Evolutionary conservation across 2,888 invertebrate species (phyloP).

Genomic region (Leucozona laternaria): DNA sequence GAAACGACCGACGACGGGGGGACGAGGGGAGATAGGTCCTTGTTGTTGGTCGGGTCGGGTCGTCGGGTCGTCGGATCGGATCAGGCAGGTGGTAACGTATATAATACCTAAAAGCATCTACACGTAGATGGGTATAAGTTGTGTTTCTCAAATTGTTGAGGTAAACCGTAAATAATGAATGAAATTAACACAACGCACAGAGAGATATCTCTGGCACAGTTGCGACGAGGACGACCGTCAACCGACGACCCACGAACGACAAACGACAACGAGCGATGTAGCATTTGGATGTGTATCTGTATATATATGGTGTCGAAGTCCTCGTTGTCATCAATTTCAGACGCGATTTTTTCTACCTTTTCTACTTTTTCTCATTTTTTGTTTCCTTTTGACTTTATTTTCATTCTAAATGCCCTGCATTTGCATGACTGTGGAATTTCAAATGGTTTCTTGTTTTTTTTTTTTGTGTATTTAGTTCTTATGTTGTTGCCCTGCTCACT

Average conservation of each 20-base stretch:
- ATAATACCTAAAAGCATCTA: neutral
- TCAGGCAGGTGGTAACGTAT: conserved; percentile 32
- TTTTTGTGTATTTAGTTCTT: conserved; percentile 1
- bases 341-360: conserved; percentile 28
- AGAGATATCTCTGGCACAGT: conserved; percentile 63
- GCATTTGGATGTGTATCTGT: conserved; percentile 35
- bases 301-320: conserved; percentile 63
- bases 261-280: neutral
- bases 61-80: conserved; percentile 20
- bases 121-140: conserved; percentile 26
- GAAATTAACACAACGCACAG: conserved; percentile 79
- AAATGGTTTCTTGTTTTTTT: conserved; percentile 24
- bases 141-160: conserved; percentile 77
- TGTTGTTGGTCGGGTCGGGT: conserved; percentile 8
- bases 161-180: conserved; percentile 82
- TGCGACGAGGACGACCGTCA: conserved; percentile 33
- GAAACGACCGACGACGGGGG: neutral
- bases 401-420: conserved; percentile 44
- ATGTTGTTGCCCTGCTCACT: neutral
- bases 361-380: neutral
- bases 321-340: conserved; percentile 67
- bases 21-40: neutral
- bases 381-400: conserved; percentile 19
- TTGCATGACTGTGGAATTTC: conserved; percentile 69
- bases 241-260: neutral